Evolutionary conservation across 2,888 invertebrate genomes (phyloP).

Genomic region (Meiosimyza platycephala): DNA sequence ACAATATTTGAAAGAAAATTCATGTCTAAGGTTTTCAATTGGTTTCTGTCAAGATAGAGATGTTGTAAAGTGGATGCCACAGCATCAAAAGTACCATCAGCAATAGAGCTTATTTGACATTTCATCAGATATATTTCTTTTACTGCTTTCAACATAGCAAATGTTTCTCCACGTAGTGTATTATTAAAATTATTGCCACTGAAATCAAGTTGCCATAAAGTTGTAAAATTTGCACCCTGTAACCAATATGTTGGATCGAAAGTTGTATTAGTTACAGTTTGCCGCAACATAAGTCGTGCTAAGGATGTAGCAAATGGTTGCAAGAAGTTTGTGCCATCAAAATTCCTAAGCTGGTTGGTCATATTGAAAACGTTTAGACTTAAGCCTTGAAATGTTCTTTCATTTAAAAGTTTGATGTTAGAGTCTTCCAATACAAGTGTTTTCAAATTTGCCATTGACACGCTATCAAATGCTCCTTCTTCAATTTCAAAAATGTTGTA

Average conservation of each 20-base stretch:
- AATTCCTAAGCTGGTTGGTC: conserved; percentile 37
- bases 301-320: conserved; percentile 45
- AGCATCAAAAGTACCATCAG: conserved; percentile 32
- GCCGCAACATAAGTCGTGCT: conserved; percentile 34
- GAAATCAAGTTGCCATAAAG: conserved; percentile 47
- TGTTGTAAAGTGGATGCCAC: conserved; percentile 28
- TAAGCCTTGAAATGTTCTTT: conserved; percentile 46
- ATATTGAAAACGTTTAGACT: conserved; percentile 47
- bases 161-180: conserved; percentile 40
- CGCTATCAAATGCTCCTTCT: conserved; percentile 46
- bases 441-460: conserved; percentile 34
- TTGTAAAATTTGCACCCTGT: conserved; percentile 34
- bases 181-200: conserved; percentile 49
- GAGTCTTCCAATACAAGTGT: conserved; percentile 43
- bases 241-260: conserved; percentile 49
- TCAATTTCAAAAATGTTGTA: conserved; percentile 45
- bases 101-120: conserved; percentile 43
- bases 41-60: conserved; percentile 50
- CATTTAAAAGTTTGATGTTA: conserved; percentile 37
- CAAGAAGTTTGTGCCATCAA: conserved; percentile 47
- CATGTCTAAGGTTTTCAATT: conserved; percentile 39
- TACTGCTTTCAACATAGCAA: conserved; percentile 45
- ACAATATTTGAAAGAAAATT: conserved; percentile 38
- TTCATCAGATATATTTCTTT: conserved; percentile 44
- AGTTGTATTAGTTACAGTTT: neutral